Evolutionary conservation across 2,888 invertebrate genomes (phyloP).

Genomic region (Baronia brevicornis): DNA sequence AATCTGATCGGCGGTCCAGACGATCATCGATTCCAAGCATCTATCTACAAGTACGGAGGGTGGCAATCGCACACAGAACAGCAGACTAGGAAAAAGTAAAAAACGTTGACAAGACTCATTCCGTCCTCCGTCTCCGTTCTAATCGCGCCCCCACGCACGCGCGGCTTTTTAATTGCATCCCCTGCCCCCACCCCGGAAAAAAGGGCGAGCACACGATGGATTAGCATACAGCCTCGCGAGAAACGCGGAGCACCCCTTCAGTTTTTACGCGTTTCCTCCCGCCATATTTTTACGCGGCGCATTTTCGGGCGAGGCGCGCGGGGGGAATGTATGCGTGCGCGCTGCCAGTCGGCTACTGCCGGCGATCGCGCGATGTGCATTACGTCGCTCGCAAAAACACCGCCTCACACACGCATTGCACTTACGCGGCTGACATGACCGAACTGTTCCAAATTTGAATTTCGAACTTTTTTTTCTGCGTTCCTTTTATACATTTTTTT

Average conservation of each 20-base stretch:
- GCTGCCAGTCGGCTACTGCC: slow-evolving; percentile 63
- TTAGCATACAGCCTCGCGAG: slow-evolving; percentile 60
- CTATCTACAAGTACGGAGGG: slow-evolving; percentile 33
- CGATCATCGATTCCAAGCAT: slow-evolving; percentile 46
- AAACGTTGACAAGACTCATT: slow-evolving; percentile 69
- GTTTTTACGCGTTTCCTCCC: slow-evolving; percentile 66
- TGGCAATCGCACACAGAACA: slow-evolving; percentile 32
- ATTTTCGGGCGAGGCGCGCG: slow-evolving; percentile 34
- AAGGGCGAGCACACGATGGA: slow-evolving; percentile 66
- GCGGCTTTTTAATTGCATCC: slow-evolving; percentile 75
- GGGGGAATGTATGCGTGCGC: slow-evolving; percentile 56
- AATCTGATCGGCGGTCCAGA: slow-evolving; percentile 30
- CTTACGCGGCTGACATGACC: slow-evolving; percentile 32
- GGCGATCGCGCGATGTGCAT: slow-evolving; percentile 61
- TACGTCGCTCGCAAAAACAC: slow-evolving; percentile 28
- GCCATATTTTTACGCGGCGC: slow-evolving; percentile 64
- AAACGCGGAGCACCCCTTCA: slow-evolving; percentile 64
- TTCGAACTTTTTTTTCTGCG: slow-evolving; percentile 18
- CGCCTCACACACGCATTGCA: slow-evolving; percentile 32
- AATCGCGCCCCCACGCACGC: slow-evolving; percentile 74
- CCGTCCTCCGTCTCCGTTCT: slow-evolving; percentile 67
- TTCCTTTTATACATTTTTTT: slow-evolving; percentile 20
- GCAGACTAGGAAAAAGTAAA: slow-evolving; percentile 73
- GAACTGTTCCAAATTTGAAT: slow-evolving; percentile 21
- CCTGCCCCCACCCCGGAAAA: slow-evolving; percentile 66